A percentile compares a stretch with the other conserved stretches of the same genome.
Evolutionary conservation across 2,797 vertebrate species (phyloP).

Genomic region (Eidolon dupreanum): DNA sequence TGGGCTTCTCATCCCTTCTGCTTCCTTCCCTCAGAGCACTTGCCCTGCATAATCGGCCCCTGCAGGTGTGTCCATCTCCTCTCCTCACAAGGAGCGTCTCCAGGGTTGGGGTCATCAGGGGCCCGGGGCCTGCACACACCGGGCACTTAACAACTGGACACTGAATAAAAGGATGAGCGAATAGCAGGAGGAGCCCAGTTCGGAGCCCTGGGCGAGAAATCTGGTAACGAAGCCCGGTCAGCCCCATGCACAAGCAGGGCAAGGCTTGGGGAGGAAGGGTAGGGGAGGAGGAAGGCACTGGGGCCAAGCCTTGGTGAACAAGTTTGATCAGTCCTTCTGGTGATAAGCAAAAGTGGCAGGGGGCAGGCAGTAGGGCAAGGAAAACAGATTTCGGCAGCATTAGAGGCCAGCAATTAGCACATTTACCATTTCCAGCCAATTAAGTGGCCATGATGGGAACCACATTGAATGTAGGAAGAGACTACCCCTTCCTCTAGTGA

Average conservation of each 20-base stretch:
- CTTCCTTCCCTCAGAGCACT: not conserved
- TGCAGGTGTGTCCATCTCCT: not conserved
- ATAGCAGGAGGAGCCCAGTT: not conserved
- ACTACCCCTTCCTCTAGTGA: not conserved
- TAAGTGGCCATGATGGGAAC: not conserved
- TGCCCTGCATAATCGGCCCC: fast-evolving
- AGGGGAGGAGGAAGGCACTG: not conserved
- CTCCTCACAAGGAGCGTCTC: not conserved
- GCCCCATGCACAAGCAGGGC: not conserved
- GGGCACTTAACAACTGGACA: not conserved
- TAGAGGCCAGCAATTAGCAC: not conserved
- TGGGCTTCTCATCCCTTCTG: not conserved
- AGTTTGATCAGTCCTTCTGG: not conserved
- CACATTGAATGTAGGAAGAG: not conserved
- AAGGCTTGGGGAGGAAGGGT: not conserved
- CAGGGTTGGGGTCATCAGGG: not conserved
- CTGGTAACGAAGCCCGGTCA: not conserved
- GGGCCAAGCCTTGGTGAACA: not conserved
- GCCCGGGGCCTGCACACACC: not conserved
- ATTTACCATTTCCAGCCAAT: not conserved
- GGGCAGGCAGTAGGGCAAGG: not conserved
- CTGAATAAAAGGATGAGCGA: not conserved
- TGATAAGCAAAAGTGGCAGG: not conserved
- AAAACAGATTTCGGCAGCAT: not conserved
- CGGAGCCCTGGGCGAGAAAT: not conserved